Evolutionary conservation across 2,797 vertebrate genomes (phyloP), one percentile per base, ranked within the genome.

Genomic region (Ptychobarbus kaznakovi): DNA sequence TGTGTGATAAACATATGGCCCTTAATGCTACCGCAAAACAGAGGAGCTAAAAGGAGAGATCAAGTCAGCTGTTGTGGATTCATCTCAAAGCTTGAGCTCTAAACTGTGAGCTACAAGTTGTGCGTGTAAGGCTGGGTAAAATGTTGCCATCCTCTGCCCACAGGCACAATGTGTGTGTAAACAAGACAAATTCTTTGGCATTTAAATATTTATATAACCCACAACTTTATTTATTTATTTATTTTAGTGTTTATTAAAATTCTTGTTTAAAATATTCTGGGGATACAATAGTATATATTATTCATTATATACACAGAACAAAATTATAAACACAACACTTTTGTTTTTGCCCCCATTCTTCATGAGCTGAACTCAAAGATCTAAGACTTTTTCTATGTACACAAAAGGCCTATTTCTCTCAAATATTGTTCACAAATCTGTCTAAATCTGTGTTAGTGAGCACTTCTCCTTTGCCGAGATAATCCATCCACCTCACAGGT

Each of bases 1-100:
- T 70, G 65, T 78, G 82, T 80, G 53, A 85, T 70, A 65, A 77
- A 70, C 78, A 87, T 70, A 81, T 86, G 77, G 79, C 69, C n/a
- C 58, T 72, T 74, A 83, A 86, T 76, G 32, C 40, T 66, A 65
- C 58, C 13, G 84, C n/a, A 75, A 28, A 75, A 46, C 69, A 79
- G 83, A 72, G 51, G 20, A 72, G 53, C 49, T 72, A 20, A 72
- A 68, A 72, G 18, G 25, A 70, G 20, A 56, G 63, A n/a, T 18
- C 42, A 68, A 56, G 18, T 40, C 40, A 28, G 28, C 35, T 68
- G 73, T 42, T 38, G 56, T 74, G 70, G 56, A 74, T 65, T 74
- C 70, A 44, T 78, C 38, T 78, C 35, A 49, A 40, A 83, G 56
- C 42, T 74, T 65, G 61, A 28, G 25, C 61, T 63, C 12, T 12